These are phyloP conservation scores for Tetranychus truncatus DNA, from an alignment of 2,888 invertebrate species.

Conservation along the genomic window DNA sequence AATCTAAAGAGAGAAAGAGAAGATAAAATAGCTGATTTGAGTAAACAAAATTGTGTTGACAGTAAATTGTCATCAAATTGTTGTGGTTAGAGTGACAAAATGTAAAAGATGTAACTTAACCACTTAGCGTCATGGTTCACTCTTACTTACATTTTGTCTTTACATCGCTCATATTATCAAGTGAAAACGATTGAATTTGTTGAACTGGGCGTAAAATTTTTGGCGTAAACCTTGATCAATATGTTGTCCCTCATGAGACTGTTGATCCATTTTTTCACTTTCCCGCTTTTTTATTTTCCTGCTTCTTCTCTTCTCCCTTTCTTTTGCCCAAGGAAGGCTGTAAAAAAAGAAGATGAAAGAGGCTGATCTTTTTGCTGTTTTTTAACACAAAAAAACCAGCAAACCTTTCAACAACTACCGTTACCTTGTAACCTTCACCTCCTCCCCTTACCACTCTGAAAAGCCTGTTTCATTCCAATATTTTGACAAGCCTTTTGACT, in stretches of 20 bases:
- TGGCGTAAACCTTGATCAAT: background rate
- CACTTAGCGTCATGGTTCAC: too few relatives aligned
- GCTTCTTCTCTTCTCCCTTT: background rate
- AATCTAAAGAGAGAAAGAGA: too few relatives aligned
- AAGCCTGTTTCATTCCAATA: conserved; percentile 1
- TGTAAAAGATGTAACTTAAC: too few relatives aligned
- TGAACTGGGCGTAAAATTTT: background rate
- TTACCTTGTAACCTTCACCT: background rate
- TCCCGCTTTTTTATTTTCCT: background rate
- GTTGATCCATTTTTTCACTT: background rate
- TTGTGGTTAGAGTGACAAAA: background rate
- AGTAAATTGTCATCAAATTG: background rate
- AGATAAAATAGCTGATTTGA: background rate
- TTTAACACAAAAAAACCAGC: background rate
- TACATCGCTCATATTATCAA: background rate
- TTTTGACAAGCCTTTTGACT: conserved; percentile 1
- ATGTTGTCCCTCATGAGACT: background rate
- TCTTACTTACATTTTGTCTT: background rate
- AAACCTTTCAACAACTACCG: background rate
- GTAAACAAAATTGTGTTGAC: background rate
- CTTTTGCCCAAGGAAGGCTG: background rate
- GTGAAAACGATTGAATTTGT: background rate
- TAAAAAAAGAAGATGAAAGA: background rate
- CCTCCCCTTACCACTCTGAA: background rate
- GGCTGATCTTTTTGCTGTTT: background rate